These are phyloP conservation scores for Limnephilus lunatus DNA, from an alignment of 2,888 invertebrate species.

Conservation along the genomic window DNA sequence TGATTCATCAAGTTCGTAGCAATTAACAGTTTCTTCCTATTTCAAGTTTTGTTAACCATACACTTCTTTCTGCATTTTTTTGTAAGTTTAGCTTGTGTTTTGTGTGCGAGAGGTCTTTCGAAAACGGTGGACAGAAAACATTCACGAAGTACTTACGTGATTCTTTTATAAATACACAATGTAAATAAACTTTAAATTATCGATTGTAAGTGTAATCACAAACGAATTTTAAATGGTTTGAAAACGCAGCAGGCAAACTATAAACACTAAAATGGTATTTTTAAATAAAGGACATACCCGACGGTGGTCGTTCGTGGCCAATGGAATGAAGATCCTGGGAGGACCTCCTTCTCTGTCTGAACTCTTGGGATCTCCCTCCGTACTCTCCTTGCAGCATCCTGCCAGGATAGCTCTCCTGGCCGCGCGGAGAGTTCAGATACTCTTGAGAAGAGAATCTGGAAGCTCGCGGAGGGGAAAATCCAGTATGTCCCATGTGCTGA, in stretches of 20 bases:
- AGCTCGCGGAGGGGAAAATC: conserved; percentile 73
- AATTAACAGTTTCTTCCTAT: not conserved
- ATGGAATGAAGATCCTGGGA: conserved; percentile 76
- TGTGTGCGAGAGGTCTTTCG: not conserved
- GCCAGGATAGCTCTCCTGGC: conserved; percentile 63
- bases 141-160: too few relatives aligned
- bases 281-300: conserved; percentile 70
- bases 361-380: conserved; percentile 74
- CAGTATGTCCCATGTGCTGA: conserved; percentile 74
- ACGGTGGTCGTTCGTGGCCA: conserved; percentile 72
- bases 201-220: not conserved
- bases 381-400: conserved; percentile 73
- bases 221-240: not conserved
- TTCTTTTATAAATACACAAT: not conserved
- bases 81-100: not conserved
- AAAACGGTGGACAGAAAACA: not conserved
- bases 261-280: not conserved
- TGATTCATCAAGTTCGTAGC: too few relatives aligned
- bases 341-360: conserved; percentile 74
- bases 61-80: not conserved
- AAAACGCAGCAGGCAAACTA: not conserved
- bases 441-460: conserved; percentile 76
- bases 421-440: conserved; percentile 71
- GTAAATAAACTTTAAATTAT: not conserved
- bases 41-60: not conserved